phyloP scores from a whole-genome alignment of 2,113 vertebrate species.

The Elaphurus davidianus region DNA sequence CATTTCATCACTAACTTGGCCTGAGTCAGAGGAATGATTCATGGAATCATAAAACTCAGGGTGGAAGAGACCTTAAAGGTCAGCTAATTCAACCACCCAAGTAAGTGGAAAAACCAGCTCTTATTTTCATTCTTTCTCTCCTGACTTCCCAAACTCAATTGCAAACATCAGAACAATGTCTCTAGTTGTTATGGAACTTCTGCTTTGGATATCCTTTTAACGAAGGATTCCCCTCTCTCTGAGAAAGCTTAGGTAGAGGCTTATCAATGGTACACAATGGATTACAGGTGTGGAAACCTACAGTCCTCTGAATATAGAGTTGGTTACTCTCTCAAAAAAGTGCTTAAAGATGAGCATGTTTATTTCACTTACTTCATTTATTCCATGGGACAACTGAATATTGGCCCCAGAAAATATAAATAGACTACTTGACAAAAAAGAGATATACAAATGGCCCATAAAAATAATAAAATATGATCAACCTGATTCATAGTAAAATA shows the following conservation, averaged over 20 bases:
- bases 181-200: background rate
- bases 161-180: background rate
- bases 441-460: background rate
- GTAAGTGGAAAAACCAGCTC: constrained; percentile 65
- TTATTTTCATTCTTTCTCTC: constrained; percentile 51
- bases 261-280: background rate
- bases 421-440: background rate
- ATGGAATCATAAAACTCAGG: constrained; percentile 58
- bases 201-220: constrained; percentile 4
- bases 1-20: constrained; percentile 60
- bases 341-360: background rate
- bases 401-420: background rate
- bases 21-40: constrained; percentile 60
- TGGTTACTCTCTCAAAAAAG: background rate
- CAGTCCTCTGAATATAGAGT: background rate
- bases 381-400: background rate
- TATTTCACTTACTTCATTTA: background rate
- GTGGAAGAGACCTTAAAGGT: constrained; percentile 64
- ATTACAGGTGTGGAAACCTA: background rate
- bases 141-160: constrained; percentile 4
- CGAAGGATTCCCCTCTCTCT: background rate
- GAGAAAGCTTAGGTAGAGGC: background rate
- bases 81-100: constrained; percentile 53
- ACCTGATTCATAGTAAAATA: background rate
- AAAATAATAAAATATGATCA: background rate